Evolutionary conservation across 2,797 vertebrate genomes (phyloP).

Genomic region (Mus minutoides): DNA sequence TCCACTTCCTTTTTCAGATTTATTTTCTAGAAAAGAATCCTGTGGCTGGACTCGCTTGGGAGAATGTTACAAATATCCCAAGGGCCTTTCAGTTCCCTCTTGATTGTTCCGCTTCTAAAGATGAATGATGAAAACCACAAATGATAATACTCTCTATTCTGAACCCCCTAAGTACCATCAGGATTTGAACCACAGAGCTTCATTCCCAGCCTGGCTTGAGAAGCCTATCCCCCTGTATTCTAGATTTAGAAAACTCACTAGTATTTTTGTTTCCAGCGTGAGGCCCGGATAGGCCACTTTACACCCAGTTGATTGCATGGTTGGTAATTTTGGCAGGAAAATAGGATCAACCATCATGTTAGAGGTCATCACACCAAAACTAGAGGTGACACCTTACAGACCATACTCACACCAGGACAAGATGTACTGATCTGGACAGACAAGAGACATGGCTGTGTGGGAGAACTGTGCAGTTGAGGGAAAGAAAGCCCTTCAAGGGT

Average conservation of each 20-base stretch:
- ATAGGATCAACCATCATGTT: background rate
- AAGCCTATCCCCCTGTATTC: background rate
- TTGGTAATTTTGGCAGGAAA: background rate
- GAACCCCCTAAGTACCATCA: background rate
- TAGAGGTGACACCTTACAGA: background rate
- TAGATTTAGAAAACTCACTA: background rate
- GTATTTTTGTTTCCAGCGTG: background rate
- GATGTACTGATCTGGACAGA: background rate
- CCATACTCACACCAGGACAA: background rate
- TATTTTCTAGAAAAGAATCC: background rate
- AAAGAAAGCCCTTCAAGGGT: background rate
- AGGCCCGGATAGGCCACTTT: background rate
- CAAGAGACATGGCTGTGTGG: background rate
- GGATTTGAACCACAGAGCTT: background rate
- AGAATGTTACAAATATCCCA: background rate
- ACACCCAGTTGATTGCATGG: background rate
- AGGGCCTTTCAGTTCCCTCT: background rate
- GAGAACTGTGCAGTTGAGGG: background rate
- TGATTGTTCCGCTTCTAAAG: slow-evolving; percentile 1
- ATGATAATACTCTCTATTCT: background rate
- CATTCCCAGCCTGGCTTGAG: background rate
- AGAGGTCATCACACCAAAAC: background rate
- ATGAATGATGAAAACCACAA: slow-evolving; percentile 18
- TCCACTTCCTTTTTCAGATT: background rate
- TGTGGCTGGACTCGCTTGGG: background rate